Evolutionary conservation across 1,140 invertebrate species (phyloP), one percentile per base, ranked within the genome.

Genomic region (Leptinotarsa lineolata): DNA sequence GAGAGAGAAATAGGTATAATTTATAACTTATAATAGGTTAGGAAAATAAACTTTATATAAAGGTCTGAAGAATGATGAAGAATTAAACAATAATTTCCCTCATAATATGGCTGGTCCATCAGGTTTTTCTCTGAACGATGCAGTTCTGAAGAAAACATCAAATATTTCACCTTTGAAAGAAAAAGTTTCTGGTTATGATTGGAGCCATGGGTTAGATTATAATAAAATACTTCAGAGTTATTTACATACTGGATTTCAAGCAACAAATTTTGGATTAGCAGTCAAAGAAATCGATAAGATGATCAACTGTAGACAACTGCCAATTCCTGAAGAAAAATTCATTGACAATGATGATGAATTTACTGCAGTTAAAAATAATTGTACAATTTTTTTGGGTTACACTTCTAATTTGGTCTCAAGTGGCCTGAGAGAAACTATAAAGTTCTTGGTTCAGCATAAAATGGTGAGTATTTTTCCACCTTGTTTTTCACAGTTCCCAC

Each of bases 371-470:
- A 91, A 90, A 80, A 90, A 85, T 64, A 93, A 92, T 72, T 99
- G 97, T 84, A 99, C 97, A 6, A 96, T 99, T 82, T 99, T 99
- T 85, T 86, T 99, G 70, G 97, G 97, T 0, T 99, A 94, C 83
- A 99, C 98, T 5, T 99, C 97, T 0, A 99, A 99, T 84, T 93
- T 99, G 88, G 93, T 97, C 12, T 99, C 97, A 0, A 95, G 93
- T 71, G 98, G 98, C 20, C 85, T 99, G 60, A 86, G 98, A 80
- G 98, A 99, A 78, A 93, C 94, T 0, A 93, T 99, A 75, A 85
- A 90, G 75, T 97, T 94, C 87, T 86, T 99, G 71, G 95, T 95
- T 4, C 90, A 99, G 84, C 94, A 99, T 85, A 93, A 92, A 84
- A 88, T 95, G 88, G 91, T 91, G 80, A 81, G 80, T 79, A 46